Evolutionary conservation across 2,113 vertebrate species (phyloP).

Genomic region (Jaculus jaculus): DNA sequence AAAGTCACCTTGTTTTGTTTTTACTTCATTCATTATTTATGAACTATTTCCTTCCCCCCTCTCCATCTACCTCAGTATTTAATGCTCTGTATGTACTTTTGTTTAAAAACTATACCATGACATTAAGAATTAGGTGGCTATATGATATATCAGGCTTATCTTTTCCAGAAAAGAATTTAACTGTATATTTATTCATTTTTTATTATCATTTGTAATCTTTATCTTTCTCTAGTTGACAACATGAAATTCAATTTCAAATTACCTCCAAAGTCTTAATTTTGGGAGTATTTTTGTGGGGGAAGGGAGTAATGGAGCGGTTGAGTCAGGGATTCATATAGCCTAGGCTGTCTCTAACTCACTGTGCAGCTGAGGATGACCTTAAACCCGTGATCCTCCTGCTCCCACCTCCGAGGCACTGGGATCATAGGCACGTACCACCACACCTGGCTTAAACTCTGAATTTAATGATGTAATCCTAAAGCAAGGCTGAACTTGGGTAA

Average conservation of each 20-base stretch:
- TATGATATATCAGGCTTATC: not conserved
- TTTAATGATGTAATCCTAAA: constrained; percentile 22
- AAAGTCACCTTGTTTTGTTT: not conserved
- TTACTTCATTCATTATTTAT: constrained; percentile 34
- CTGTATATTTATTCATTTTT: not conserved
- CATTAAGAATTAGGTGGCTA: not conserved
- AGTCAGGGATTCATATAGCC: not conserved
- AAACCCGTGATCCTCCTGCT: not conserved
- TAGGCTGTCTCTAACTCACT: not conserved
- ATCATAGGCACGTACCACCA: not conserved
- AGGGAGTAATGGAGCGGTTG: not conserved
- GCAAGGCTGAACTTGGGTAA: not conserved
- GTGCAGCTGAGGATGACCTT: not conserved
- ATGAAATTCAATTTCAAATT: constrained; percentile 47
- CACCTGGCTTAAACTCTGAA: not conserved
- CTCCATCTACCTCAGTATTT: not conserved
- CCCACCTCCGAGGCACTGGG: not conserved
- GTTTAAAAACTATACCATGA: not conserved
- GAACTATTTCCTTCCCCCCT: not conserved
- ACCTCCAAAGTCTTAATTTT: constrained; percentile 2
- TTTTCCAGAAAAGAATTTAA: constrained; percentile 47
- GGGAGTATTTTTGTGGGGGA: no score
- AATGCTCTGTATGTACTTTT: not conserved
- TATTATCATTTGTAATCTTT: not conserved
- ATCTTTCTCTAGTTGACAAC: not conserved